Evolutionary conservation across 2,113 vertebrate genomes (phyloP).

Genomic region (Rhinolophus sinicus): DNA sequence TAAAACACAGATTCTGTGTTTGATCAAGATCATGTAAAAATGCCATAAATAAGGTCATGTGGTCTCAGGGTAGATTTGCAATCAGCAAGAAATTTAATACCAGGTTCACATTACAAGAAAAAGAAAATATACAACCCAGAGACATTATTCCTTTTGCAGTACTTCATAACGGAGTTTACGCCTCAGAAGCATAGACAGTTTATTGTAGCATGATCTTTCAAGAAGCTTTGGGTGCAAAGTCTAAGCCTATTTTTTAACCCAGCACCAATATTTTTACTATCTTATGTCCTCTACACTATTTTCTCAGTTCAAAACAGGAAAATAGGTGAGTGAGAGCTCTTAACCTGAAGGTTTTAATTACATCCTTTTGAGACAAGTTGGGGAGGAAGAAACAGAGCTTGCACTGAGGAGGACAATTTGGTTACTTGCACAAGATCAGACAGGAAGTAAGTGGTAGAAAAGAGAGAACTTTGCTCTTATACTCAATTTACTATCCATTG

Average conservation of each 20-base stretch:
- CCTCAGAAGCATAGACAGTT: neutral
- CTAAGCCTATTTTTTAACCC: neutral
- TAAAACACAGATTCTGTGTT: neutral
- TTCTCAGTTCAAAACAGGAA: neutral
- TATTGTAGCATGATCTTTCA: neutral
- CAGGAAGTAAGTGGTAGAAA: neutral
- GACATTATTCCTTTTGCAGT: neutral
- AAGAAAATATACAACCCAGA: neutral
- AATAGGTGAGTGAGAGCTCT: neutral
- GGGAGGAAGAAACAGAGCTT: neutral
- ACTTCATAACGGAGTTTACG: neutral
- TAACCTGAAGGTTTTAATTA: neutral
- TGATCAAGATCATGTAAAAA: neutral
- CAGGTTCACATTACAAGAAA: neutral
- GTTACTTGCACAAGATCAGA: neutral
- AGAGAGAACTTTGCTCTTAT: neutral
- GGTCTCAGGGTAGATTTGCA: neutral
- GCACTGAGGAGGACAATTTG: neutral
- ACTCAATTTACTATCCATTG: neutral
- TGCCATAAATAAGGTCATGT: neutral
- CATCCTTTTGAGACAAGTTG: neutral
- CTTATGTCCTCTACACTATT: neutral
- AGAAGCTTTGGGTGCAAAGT: neutral
- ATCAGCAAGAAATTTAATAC: neutral
- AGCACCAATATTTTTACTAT: neutral